phyloP scores from a whole-genome alignment of 1,140 invertebrate species.

The Yoshiicerus persimilis region DNA sequence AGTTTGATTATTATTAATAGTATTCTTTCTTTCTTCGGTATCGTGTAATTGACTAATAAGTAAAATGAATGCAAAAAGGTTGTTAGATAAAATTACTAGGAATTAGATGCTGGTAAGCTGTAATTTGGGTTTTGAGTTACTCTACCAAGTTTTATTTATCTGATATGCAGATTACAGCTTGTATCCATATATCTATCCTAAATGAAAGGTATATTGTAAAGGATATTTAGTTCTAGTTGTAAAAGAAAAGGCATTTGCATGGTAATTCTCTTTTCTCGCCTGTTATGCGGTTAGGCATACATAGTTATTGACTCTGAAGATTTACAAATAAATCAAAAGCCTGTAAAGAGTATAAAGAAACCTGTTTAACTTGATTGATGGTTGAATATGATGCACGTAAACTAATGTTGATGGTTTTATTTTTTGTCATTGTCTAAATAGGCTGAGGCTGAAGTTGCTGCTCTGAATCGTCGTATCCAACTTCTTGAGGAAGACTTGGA shows the following conservation, averaged over 20 bases:
- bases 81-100: neutral
- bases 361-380: neutral
- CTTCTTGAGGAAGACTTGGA: conserved; percentile 98
- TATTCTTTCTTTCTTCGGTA: neutral
- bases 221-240: neutral
- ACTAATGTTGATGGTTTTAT: conserved; percentile 25
- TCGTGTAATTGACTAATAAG: neutral
- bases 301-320: neutral
- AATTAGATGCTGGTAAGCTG: neutral
- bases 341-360: neutral
- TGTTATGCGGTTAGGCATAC: neutral
- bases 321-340: neutral
- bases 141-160: neutral
- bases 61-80: neutral
- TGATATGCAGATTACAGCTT: neutral
- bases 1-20: neutral
- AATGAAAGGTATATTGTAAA: too few relatives aligned
- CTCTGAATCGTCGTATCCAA: conserved; percentile 96
- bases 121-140: neutral
- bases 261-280: neutral
- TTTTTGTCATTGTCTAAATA: conserved; percentile 56
- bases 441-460: conserved; percentile 98
- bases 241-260: neutral
- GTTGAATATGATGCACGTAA: neutral
- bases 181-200: neutral